Evolutionary conservation across 2,888 invertebrate genomes (phyloP).

Genomic region (Crematogaster levior): DNA sequence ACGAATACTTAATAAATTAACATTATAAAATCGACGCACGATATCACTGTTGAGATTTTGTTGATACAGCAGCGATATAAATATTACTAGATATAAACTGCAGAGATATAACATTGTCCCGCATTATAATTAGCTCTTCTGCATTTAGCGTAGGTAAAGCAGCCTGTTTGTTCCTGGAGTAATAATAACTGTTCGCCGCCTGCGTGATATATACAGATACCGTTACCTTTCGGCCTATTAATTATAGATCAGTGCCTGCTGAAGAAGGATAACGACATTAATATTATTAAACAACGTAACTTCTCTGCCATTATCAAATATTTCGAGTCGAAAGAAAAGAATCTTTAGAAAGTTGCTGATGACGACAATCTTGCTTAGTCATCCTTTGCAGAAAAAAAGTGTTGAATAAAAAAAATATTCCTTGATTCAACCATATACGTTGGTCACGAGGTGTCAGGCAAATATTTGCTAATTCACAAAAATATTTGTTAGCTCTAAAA

Average conservation of each 20-base stretch:
- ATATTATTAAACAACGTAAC: neutral
- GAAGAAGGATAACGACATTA: slow-evolving; percentile 4
- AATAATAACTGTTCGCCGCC: slow-evolving; percentile 36
- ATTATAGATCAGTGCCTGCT: neutral
- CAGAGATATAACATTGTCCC: slow-evolving; percentile 7
- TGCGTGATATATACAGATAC: neutral
- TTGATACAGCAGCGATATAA: neutral
- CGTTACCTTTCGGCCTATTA: slow-evolving; percentile 35
- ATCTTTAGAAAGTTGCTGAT: neutral
- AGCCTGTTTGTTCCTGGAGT: slow-evolving; percentile 40
- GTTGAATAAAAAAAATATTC: too few species aligned
- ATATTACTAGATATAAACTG: slow-evolving; percentile 6
- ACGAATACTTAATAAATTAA: neutral
- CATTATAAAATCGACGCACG: neutral
- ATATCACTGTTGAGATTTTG: neutral
- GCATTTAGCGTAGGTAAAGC: slow-evolving; percentile 32
- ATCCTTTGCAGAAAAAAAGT: neutral
- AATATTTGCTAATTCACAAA: too few species aligned
- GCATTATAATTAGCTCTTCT: slow-evolving; percentile 46
- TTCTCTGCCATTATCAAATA: neutral
- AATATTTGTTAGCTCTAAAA: too few species aligned
- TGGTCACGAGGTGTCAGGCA: too few species aligned
- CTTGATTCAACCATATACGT: too few species aligned
- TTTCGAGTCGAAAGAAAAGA: neutral
- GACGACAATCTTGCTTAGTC: neutral